Base-by-base conservation (phyloP, 2,797 vertebrate genomes). In the Mus caroli region DNA sequence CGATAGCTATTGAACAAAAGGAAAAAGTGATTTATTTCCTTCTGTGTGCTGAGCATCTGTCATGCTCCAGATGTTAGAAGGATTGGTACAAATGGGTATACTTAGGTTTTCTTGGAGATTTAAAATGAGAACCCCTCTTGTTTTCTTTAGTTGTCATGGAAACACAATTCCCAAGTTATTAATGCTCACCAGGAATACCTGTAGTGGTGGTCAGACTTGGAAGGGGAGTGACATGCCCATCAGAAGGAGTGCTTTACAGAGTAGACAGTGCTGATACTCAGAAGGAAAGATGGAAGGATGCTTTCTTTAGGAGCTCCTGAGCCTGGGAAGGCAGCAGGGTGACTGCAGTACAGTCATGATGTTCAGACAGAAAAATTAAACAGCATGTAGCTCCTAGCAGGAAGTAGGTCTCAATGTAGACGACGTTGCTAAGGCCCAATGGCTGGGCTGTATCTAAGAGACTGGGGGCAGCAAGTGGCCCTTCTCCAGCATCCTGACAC, bases 341-440 rank as follows among this genome's bases (percentile, higher is more conserved):
- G 31, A 24, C 17, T 15, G 69, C 11, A 13, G 0, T 0, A 11
- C 11, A 50, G 50, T 20, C 34, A 12, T 3, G 0, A 6, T 24
- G 34, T n/a, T 22, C 60, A n/a, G 2, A 0, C 0, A 37, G 22
- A 0, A 69, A 31, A 15, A 15, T 37, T 10, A 6, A 28, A 6
- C 69, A 43, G 12, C 28, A 4, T 2, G 31, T 46, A 40, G n/a
- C 4, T 46, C 0, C 75, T 67, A 22, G 52, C 50, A 17, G 58
- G 43, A 76, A 4, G 19, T 52, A 13, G 2, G 1, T 20, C 20
- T 1, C 6, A 31, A 13, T 1, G 1, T 13, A 64, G 37, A 3
- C 0, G 0, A 1, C 14, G 17, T 8, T 19, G 7, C 0, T 1
- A 2, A 58, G 71, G 22, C 14, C 22, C 6, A 6, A 20, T 24